Evolutionary conservation across 1,140 invertebrate species (phyloP).

Genomic region (Nasonia giraulti): DNA sequence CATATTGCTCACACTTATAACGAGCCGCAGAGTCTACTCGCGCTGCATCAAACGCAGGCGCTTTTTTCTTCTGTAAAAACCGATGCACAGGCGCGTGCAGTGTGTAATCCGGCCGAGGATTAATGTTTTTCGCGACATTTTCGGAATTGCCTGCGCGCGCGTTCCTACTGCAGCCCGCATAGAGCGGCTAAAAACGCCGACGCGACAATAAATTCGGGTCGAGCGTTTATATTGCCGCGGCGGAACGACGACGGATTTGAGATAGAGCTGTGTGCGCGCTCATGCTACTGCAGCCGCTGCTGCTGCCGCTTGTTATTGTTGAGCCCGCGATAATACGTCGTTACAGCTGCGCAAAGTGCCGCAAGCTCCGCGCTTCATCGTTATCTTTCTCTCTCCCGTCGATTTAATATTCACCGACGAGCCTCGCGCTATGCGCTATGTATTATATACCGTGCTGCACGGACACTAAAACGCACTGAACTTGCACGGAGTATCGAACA

Average conservation of each 20-base stretch:
- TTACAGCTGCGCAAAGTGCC: background rate
- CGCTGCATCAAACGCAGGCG: no score
- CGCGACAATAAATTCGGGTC: background rate
- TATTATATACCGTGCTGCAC: no score
- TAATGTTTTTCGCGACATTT: background rate
- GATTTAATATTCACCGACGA: slow-evolving; percentile 1
- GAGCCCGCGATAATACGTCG: background rate
- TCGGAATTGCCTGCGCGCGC: background rate
- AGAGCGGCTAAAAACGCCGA: background rate
- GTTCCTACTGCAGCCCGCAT: background rate
- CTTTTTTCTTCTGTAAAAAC: background rate
- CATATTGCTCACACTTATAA: no score
- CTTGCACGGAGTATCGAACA: no score
- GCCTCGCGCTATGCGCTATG: no score
- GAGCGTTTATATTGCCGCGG: background rate
- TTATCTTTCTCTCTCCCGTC: background rate
- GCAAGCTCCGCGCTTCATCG: slow-evolving; percentile 6
- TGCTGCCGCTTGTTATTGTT: background rate
- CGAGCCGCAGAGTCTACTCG: no score
- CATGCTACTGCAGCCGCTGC: no score
- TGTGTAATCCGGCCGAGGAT: background rate
- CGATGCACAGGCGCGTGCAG: background rate
- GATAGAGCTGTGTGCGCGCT: background rate
- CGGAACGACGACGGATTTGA: background rate
- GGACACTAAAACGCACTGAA: no score